These are phyloP conservation scores for Crematogaster levior DNA, from an alignment of 2,888 invertebrate genomes.

Conservation along the genomic window DNA sequence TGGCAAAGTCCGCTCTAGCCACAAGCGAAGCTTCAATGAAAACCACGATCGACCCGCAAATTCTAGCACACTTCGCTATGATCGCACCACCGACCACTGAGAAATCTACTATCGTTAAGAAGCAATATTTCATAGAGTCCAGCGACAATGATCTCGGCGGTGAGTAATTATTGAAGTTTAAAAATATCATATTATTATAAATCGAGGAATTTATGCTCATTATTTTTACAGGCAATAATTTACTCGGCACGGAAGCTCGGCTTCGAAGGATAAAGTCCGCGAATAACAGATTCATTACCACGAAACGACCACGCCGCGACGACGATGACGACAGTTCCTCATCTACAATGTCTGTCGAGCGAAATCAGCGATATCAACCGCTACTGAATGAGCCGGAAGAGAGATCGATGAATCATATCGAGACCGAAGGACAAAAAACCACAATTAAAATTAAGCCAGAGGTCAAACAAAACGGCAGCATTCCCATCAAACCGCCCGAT, in stretches of 20 bases:
- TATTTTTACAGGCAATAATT: conserved; percentile 79
- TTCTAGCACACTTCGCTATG: conserved; percentile 78
- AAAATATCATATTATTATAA: not conserved
- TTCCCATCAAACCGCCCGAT: conserved; percentile 59
- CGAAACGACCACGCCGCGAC: conserved; percentile 59
- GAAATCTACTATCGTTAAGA: conserved; percentile 63
- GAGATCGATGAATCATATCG: conserved; percentile 49
- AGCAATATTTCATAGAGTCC: conserved; percentile 81
- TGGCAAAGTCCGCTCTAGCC: conserved; percentile 80
- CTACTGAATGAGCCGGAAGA: conserved; percentile 77
- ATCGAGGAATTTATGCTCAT: not conserved
- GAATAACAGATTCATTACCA: conserved; percentile 74
- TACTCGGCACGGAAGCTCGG: conserved; percentile 84
- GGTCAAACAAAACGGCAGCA: conserved; percentile 52
- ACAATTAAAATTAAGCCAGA: conserved; percentile 59
- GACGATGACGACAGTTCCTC: conserved; percentile 73
- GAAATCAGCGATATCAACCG: conserved; percentile 76
- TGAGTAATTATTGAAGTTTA: conserved; percentile 53
- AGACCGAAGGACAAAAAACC: conserved; percentile 43
- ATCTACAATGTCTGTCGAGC: conserved; percentile 75
- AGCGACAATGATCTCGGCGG: conserved; percentile 82
- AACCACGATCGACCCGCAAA: conserved; percentile 75
- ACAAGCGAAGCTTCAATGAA: conserved; percentile 72
- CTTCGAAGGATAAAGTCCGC: conserved; percentile 85
- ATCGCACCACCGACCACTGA: conserved; percentile 63